Conservation (phyloP, 2,113 vertebrate genomes). For the Entomyzon cyanotis region DNA sequence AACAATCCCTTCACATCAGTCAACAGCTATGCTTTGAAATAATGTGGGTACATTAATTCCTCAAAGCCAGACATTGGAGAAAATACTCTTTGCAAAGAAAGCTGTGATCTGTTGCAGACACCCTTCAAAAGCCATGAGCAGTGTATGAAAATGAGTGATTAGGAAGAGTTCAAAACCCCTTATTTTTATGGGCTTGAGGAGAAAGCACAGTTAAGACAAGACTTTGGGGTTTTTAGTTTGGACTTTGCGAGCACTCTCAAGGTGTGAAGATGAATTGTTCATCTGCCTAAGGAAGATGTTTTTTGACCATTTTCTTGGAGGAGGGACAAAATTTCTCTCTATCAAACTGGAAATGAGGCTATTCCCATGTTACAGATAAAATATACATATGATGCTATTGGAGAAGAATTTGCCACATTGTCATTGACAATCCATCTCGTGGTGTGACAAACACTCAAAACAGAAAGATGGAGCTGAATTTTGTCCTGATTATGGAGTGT, state of each 20-base stretch:
- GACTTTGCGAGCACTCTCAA: background rate
- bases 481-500: background rate
- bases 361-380: background rate
- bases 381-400: background rate
- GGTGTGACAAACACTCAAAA: background rate
- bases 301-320: background rate
- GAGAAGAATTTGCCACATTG: rapidly evolving
- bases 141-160: background rate
- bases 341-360: background rate
- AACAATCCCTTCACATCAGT: background rate
- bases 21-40: background rate
- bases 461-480: background rate
- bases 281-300: background rate
- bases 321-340: background rate
- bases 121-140: background rate
- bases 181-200: background rate
- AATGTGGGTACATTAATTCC: background rate
- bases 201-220: background rate
- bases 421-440: background rate
- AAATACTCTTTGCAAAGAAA: background rate
- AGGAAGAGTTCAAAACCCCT: background rate
- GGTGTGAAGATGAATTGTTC: background rate
- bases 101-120: background rate
- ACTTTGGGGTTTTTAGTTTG: background rate
- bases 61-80: background rate